Evolutionary conservation across 2,888 invertebrate genomes (phyloP), one percentile per base, ranked within the genome.

Genomic region (Cepaea hortensis): DNA sequence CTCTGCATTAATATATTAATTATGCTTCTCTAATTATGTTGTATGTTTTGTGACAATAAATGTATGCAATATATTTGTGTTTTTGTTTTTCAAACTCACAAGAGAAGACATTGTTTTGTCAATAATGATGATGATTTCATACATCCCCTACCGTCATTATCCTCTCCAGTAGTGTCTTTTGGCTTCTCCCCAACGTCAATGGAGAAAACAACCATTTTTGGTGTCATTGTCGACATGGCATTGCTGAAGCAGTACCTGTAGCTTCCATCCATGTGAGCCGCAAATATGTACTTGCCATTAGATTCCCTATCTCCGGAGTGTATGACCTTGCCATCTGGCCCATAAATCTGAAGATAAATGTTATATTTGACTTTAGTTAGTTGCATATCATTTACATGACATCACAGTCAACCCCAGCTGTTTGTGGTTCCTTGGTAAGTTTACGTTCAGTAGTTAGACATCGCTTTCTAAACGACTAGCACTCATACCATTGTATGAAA

Each of bases 211-310:
- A 95, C 92, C 68, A 94, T 93, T 86, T 95, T 95, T 0, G 99
- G 99, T 23, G 99, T 99, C 98, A 99, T 98, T 80, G 99, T 98
- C 62, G 98, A 98, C 97, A 98, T 98, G 95, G 97, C 97, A 95
- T 99, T 99, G 93, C 98, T 97, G 94, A 99, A 99, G 95, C 99
- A 99, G 93, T 98, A 99, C 0, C 97, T 98, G 95, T 99, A 99
- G 46, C 96, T 95, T 3, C 99, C 99, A 90, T 97, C 96, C 89
- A 96, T 96, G 88, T 97, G 97, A 0, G 99, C 99, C 13, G 98
- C 97, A 95, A 99, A 99, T 55, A 98, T 98, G 94, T 98, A 99
- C 95, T 99, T 99, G 85, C 99, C 99, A 87, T 98, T 98, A 0
- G 98, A 98, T 94, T 99, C 99, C 89, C 98, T 96, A 93, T 98